Evolutionary conservation across 53 echinoderm and acorn worm species (phyloP), one percentile per base, ranked within the genome.

Genomic region (Echinometra lucunter): DNA sequence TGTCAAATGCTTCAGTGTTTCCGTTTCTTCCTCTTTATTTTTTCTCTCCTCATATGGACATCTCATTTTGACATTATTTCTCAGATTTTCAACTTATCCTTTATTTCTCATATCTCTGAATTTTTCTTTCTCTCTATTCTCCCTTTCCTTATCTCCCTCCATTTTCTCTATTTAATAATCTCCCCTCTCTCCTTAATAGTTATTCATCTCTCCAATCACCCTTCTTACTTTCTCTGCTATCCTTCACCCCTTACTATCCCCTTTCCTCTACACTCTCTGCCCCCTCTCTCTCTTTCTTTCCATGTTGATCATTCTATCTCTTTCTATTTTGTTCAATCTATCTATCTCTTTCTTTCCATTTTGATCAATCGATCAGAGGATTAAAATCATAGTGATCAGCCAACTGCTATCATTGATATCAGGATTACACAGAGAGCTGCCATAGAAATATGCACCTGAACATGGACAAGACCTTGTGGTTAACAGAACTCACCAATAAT

Each of bases 401-500:
- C n/a, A n/a, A n/a, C n/a, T n/a, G n/a, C n/a, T 38, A 2, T 0
- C 10, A 75, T 37, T 75, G 75, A 75, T 38, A 16, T 34, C 44
- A 44, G 42, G 3, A 21, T 23, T 81, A 25, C 49, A 47, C 49
- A 12, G 21, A 63, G 10, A 9, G 21, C 0, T 63, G 19, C 19
- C 63, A 81, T 21, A 13, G 40, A 19, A 21, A 32, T 12, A 13
- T 37, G 37, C 28, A 37, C 74, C 34, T 15, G 74, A 21, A 32
- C 15, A 13, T 37, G 37, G 6, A 37, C 74, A 74, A 17, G 74
- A 35, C 27, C 15, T 72, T 3, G 37, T 37, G 13, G 16, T 74
- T 0, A 34, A 44, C 81, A 44, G 44, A 42, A 89, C 92, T 92
- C 78, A 92, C 95, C 89, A 94, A 44, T 44, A 94, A 70, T 21